These are phyloP conservation scores for Elanoides forficatus DNA, from an alignment of 2,113 vertebrate species.

Conservation along the genomic window DNA sequence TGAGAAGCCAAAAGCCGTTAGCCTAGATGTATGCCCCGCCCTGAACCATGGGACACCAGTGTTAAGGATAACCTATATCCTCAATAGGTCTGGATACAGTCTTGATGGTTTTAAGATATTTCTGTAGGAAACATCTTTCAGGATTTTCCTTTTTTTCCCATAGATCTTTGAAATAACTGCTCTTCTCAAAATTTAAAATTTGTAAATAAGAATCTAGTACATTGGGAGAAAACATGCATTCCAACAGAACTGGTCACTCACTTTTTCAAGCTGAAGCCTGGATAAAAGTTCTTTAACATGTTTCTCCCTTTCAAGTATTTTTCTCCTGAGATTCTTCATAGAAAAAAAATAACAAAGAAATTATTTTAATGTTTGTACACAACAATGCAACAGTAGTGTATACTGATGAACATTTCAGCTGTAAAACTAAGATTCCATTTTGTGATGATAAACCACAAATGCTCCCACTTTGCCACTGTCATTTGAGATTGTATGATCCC, in stretches of 20 bases:
- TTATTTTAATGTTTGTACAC: background rate
- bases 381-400: background rate
- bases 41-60: background rate
- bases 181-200: background rate
- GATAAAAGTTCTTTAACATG: slow-evolving; percentile 75
- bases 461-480: background rate
- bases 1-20: background rate
- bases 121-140: background rate
- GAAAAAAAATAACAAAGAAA: background rate
- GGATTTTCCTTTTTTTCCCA: background rate
- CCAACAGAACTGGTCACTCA: slow-evolving; percentile 37
- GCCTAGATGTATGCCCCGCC: background rate
- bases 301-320: slow-evolving; percentile 71
- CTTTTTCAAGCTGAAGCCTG: slow-evolving; percentile 79
- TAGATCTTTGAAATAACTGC: background rate
- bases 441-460: background rate
- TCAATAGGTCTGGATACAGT: background rate
- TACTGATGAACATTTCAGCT: background rate
- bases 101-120: background rate
- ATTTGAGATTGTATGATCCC: background rate
- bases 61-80: background rate
- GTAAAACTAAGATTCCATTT: background rate
- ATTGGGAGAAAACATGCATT: background rate
- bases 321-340: slow-evolving; percentile 77
- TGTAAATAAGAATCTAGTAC: background rate